Evolutionary conservation across 2,888 invertebrate species (phyloP), one percentile per base, ranked within the genome.

Genomic region (Mesorhabditis sp.): DNA sequence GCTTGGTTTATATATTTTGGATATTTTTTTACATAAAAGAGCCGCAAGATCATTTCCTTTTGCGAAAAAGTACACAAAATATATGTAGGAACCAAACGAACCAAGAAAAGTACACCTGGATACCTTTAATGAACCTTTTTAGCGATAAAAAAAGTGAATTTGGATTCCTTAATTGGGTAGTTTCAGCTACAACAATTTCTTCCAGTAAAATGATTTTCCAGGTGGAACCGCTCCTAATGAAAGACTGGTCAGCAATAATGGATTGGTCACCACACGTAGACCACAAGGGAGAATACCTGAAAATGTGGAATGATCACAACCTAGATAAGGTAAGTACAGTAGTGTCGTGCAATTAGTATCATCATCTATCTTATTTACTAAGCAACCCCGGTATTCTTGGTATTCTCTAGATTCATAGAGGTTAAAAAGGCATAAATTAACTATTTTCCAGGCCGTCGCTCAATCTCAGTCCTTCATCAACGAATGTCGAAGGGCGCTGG

Each of bases 391-490:
- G n/a, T n/a, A n/a, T n/a, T n/a, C n/a, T n/a, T n/a, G n/a, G n/a
- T n/a, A n/a, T n/a, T n/a, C n/a, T n/a, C n/a, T n/a, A n/a, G n/a
- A n/a, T n/a, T n/a, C n/a, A n/a, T n/a, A n/a, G n/a, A n/a, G n/a
- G n/a, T n/a, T n/a, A n/a, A 5, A 43, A 4, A 4, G 2, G 15
- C 15, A 62, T 4, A 4, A n/a, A 5, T 43, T n/a, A 58, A 4
- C 13, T 62, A 5, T 62, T 28, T 50, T 76, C 43, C 66, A 79
- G 76, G 82, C 81, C 0, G 84, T 85, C n/a, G 85, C 85, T 5
- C 85, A 85, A 70, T 85, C 85, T 1, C 85, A 85, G 69, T 78
- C 82, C 1, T 86, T 85, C 76, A 84, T 85, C 69, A 86, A 86
- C 72, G 85, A 86, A 71, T 85, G 85, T 63, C 81, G 85, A 45